Base-by-base conservation (phyloP, 2,113 vertebrate genomes). In the Bucco capensis region DNA sequence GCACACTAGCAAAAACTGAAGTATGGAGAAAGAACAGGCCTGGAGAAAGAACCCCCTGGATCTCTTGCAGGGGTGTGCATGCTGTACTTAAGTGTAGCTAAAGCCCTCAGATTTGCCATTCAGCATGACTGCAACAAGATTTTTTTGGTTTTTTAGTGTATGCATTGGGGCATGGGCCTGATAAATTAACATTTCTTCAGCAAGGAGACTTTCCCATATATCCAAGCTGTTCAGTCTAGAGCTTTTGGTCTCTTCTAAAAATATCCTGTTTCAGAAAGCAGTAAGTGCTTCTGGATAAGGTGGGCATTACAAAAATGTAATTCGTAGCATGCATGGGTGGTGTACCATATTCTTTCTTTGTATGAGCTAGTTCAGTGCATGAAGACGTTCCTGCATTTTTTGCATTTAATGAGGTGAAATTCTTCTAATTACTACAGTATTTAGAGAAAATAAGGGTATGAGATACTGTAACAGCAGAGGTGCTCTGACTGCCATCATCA, bases 71-170 rank as follows among this genome's bases (percentile, higher is more conserved):
- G 28, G 35, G 3, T 7, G 5, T 8, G 14, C 53, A 11, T 8
- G 1, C 16, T 60, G 33, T 33, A n/a, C 25, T n/a, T 21, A 8
- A 0, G 1, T 31, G 25, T 50, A 44, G 28, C 19, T 18, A 21
- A 37, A 56, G 25, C 53, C 65, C 14, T 66, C 46, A 21, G n/a
- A 24, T 86, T 72, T 82, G 16, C 54, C 24, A 10, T 42, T 44
- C 21, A 30, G 33, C 35, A 5, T 40, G 23, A 42, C 10, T 81
- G 33, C 27, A 64, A 12, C 46, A 38, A 42, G 27, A 19, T 4
- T 23, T 47, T 79, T 46, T 38, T 33, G 46, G 15, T 3, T 56
- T 42, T 54, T 66, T 71, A 14, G 49, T 8, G 9, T 35, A 25
- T 37, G 38, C 16, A 14, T 3, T 1, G 4, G 33, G 15, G 15